A percentile compares a stretch with the other conserved stretches of the same genome.
These are phyloP conservation scores for Clarias batrachus DNA, from an alignment of 2,113 vertebrate species.

Conservation along the genomic window DNA sequence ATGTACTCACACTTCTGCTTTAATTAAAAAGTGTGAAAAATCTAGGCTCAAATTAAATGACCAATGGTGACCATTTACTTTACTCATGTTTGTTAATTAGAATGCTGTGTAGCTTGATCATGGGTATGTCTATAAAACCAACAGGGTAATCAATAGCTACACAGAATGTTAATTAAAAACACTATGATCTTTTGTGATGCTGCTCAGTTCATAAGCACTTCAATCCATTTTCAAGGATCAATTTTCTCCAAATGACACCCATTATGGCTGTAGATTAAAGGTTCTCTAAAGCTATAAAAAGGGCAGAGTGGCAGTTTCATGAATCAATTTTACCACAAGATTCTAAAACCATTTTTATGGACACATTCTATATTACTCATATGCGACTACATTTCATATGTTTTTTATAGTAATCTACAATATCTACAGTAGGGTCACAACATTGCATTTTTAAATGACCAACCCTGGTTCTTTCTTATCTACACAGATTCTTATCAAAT, in stretches of 20 bases:
- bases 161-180: conserved; percentile 1
- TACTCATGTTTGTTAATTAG: conserved; percentile 18
- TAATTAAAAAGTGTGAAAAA: not conserved
- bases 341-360: not conserved
- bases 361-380: not conserved
- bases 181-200: not conserved
- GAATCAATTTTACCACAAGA: not conserved
- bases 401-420: not conserved
- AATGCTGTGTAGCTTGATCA: not conserved
- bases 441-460: not conserved
- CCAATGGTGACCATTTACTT: conserved; percentile 9
- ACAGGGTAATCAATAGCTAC: conserved; percentile 29
- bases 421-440: not conserved
- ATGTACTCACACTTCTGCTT: not conserved
- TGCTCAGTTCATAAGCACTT: conserved; percentile 9
- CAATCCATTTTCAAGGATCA: not conserved
- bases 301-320: not conserved
- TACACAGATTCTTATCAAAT: not conserved
- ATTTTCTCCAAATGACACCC: conserved; percentile 14
- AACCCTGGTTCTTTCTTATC: not conserved
- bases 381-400: not conserved
- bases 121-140: conserved; percentile 33
- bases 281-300: conserved; percentile 1
- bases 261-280: conserved; percentile 26
- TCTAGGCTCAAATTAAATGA: not conserved